A percentile compares a stretch with the other conserved stretches of the same genome.
Evolutionary conservation across 2,113 vertebrate species (phyloP).

Genomic region (cattle (Bos taurus)): DNA sequence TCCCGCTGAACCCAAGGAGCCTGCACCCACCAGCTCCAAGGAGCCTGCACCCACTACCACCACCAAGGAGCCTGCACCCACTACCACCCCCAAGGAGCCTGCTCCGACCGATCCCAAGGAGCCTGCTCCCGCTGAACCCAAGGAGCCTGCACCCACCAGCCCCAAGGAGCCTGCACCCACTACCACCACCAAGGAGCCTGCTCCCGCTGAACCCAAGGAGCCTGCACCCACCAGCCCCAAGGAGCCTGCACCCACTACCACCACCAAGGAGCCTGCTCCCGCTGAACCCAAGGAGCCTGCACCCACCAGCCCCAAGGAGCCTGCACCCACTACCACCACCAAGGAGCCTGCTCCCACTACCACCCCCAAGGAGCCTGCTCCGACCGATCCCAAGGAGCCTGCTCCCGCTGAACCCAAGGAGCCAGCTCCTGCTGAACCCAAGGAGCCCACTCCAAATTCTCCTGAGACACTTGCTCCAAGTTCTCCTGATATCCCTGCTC

Average conservation of each 20-base stretch:
- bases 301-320: background rate
- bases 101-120: accelerated
- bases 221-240: background rate
- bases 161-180: background rate
- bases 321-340: background rate
- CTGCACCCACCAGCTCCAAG: background rate
- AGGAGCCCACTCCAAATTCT: background rate
- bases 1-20: too few relatives aligned
- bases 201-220: background rate
- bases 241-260: background rate
- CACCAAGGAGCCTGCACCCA: background rate
- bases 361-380: background rate
- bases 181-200: background rate
- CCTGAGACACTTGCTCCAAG: background rate
- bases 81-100: accelerated
- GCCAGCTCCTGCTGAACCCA: background rate
- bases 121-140: accelerated
- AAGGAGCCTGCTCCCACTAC: too few relatives aligned
- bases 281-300: background rate
- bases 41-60: background rate
- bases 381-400: background rate
- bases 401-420: accelerated
- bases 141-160: background rate
- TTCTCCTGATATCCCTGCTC: background rate
- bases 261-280: too few relatives aligned